Evolutionary conservation across 2,113 vertebrate species (phyloP), one percentile per base, ranked within the genome.

Genomic region (Cichladusa arquata): DNA sequence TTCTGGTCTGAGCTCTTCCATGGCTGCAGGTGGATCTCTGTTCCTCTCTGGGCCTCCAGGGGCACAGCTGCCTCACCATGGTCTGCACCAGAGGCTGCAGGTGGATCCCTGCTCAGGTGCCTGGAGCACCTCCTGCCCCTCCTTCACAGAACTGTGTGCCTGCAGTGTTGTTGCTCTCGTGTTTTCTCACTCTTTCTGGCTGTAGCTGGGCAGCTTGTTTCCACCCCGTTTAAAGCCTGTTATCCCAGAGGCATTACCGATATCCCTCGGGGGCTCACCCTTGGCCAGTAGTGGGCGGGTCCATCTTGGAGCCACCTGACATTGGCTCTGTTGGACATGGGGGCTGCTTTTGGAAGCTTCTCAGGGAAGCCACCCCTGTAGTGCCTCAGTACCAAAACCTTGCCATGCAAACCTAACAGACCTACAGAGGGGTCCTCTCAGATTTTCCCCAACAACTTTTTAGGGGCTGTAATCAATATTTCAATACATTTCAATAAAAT

Each of bases 91-190:
- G 3, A 5, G 25, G n/a, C 54, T 18, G 9, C 47, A 48, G 31
- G 5, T 31, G 14, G 54, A 56, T 16, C 25, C 47, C 70, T 16
- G 25, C 40, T 69, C n/a, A 0, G 0, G 29, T 7, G 4, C 34
- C 40, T 42, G 56, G 31, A 62, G 34, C 26, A 62, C 23, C 31
- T 77, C 42, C 48, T 70, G 22, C 22, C 5, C 18, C 42, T 90
- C 26, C 50, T 44, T 33, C 64, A 64, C 26, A n/a, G 64, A n/a
- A n/a, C 42, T 44, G 8, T 1, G 1, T 34, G 20, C 25, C 42
- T 60, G 40, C 14, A 24, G 29, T 23, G 31, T 28, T 40, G 29
- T 11, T 61, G n/a, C 34, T 48, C 54, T 64, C 57, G 10, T 6
- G 36, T 57, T 36, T 64, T 36, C 48, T 56, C 23, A 57, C 31